These are phyloP conservation scores for Xestia xanthographa DNA, from an alignment of 2,888 invertebrate species.

Conservation along the genomic window DNA sequence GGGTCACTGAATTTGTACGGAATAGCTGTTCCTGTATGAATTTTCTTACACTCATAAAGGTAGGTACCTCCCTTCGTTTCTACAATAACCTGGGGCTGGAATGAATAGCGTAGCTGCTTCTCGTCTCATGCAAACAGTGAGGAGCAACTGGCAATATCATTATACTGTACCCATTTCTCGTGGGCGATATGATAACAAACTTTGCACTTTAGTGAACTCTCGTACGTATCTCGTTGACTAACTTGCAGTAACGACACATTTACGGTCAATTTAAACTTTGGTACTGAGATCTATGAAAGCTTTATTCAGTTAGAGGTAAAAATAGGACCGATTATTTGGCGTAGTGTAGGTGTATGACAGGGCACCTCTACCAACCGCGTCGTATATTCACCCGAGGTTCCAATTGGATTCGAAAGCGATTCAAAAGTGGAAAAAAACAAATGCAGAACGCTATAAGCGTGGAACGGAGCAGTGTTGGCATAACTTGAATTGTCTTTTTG, in stretches of 20 bases:
- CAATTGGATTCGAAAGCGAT: slow-evolving; percentile 47
- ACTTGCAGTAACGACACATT: slow-evolving; percentile 56
- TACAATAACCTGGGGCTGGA: slow-evolving; percentile 9
- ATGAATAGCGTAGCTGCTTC: slow-evolving; percentile 26
- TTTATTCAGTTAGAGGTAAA: slow-evolving; percentile 3
- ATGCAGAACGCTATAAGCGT: slow-evolving; percentile 33
- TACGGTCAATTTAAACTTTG: slow-evolving; percentile 38
- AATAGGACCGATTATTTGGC: slow-evolving; percentile 28
- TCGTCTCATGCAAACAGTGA: slow-evolving; percentile 32
- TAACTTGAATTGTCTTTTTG: slow-evolving; percentile 38
- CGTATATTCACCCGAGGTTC: slow-evolving; percentile 28
- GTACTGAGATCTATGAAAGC: slow-evolving; percentile 15
- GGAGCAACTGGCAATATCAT: slow-evolving; percentile 43
- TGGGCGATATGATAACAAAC: slow-evolving; percentile 55
- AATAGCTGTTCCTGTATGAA: slow-evolving; percentile 8
- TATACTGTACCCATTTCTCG: slow-evolving; percentile 42
- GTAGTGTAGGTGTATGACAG: slow-evolving; percentile 11
- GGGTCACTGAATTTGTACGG: slow-evolving; percentile 50
- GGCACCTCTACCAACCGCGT: background rate
- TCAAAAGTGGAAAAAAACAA: slow-evolving; percentile 47
- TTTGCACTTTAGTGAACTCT: slow-evolving; percentile 60
- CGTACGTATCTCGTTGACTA: slow-evolving; percentile 45
- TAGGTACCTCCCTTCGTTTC: background rate
- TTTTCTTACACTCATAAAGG: background rate
- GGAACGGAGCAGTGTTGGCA: slow-evolving; percentile 10